phyloP scores from a whole-genome alignment of 2,888 invertebrate species.

The Tholera decimalis region DNA sequence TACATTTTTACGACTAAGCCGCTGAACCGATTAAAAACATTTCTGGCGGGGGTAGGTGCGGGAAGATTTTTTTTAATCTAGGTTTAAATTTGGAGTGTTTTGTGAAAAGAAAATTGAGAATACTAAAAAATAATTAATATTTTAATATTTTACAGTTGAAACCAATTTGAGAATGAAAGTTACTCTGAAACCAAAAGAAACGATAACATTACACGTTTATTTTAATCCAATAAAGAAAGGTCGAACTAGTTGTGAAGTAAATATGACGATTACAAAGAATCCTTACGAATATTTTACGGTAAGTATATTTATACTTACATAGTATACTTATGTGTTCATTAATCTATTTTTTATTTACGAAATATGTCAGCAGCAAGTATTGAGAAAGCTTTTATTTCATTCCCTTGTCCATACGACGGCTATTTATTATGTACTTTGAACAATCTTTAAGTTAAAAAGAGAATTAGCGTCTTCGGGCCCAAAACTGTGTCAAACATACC shows the following conservation, averaged over 20 bases:
- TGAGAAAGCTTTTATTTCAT: too few species aligned
- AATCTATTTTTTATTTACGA: neutral
- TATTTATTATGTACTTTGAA: too few species aligned
- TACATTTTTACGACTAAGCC: too few species aligned
- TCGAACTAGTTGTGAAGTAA: constrained; percentile 80
- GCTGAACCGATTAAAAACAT: too few species aligned
- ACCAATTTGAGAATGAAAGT: constrained; percentile 72
- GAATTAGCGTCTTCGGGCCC: too few species aligned
- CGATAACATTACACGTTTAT: constrained; percentile 73
- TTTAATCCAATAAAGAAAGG: constrained; percentile 84
- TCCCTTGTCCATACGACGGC: too few species aligned
- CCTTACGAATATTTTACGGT: constrained; percentile 86
- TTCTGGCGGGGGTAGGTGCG: too few species aligned
- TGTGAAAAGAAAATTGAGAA: neutral
- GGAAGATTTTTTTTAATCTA: neutral
- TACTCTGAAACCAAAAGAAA: constrained; percentile 74
- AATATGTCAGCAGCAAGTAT: too few species aligned
- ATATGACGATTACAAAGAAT: constrained; percentile 80
- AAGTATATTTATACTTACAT: constrained; percentile 54
- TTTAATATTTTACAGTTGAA: constrained; percentile 71
- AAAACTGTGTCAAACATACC: too few species aligned
- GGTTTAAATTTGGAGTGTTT: neutral
- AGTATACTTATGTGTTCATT: too few species aligned
- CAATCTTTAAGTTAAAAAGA: too few species aligned
- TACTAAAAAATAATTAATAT: neutral